These are phyloP conservation scores for Blastobasis adustella DNA, from an alignment of 2,888 invertebrate species.

Conservation along the genomic window DNA sequence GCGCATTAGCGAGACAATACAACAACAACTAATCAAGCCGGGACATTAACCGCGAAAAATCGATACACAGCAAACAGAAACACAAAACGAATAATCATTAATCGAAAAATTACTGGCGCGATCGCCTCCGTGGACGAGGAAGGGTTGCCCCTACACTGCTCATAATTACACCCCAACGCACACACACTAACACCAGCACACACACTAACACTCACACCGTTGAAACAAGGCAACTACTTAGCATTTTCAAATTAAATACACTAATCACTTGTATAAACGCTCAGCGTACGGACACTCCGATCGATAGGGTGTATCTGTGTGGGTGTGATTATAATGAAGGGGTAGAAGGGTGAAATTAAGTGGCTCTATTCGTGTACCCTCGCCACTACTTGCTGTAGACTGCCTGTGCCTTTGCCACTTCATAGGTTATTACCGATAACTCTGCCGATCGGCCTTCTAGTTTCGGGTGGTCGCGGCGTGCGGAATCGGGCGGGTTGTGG, in stretches of 20 bases:
- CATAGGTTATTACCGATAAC: constrained; percentile 53
- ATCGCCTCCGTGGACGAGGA: constrained; percentile 49
- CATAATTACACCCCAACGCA: constrained; percentile 42
- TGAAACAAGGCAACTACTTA: constrained; percentile 73
- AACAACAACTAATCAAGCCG: too few species aligned
- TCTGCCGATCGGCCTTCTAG: constrained; percentile 7
- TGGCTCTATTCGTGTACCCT: constrained; percentile 68
- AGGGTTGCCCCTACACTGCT: constrained; percentile 56
- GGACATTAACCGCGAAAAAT: constrained; percentile 5
- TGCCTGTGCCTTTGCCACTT: constrained; percentile 67
- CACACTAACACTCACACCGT: constrained; percentile 39
- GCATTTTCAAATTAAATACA: constrained; percentile 75
- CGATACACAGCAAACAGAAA: constrained; percentile 23
- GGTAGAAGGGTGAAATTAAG: constrained; percentile 72
- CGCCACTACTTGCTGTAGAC: constrained; percentile 43
- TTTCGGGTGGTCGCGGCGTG: too few species aligned
- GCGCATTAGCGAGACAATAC: too few species aligned
- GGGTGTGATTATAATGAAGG: constrained; percentile 68
- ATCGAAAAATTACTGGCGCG: constrained; percentile 59
- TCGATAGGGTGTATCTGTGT: constrained; percentile 66
- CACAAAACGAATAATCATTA: constrained; percentile 43
- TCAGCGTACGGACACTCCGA: constrained; percentile 50
- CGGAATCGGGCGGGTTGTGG: too few species aligned
- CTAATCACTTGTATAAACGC: constrained; percentile 72
- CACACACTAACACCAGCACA: constrained; percentile 19